A percentile compares a stretch with the other conserved stretches of the same genome.
Evolutionary conservation across 2,888 invertebrate species (phyloP).

Genomic region (Mellilla xanthometata): DNA sequence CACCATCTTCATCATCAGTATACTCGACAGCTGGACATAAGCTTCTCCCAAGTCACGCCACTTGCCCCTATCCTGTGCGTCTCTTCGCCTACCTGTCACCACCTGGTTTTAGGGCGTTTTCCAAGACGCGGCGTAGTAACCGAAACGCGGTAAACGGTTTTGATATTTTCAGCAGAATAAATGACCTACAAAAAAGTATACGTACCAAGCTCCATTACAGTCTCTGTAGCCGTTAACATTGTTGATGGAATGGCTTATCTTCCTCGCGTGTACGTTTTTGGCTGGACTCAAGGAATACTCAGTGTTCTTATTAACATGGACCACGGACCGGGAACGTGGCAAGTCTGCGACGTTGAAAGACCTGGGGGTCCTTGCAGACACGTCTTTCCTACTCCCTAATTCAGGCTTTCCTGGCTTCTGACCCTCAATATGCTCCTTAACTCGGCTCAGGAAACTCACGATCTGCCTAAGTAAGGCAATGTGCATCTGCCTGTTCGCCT

Average conservation of each 20-base stretch:
- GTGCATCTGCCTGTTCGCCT: constrained; percentile 88
- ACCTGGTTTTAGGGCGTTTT: too few species aligned
- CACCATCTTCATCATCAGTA: too few species aligned
- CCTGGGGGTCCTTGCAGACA: constrained; percentile 39
- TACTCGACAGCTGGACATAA: too few species aligned
- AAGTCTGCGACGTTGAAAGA: constrained; percentile 56
- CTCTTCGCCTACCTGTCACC: too few species aligned
- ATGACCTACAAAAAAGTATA: too few species aligned
- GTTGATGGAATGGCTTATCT: constrained; percentile 73
- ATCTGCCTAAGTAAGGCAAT: constrained; percentile 88
- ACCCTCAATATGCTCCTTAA: constrained; percentile 84
- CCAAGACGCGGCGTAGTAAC: too few species aligned
- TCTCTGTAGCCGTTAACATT: constrained; percentile 71
- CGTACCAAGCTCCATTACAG: constrained; percentile 57
- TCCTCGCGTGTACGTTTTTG: constrained; percentile 63
- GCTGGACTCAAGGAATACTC: constrained; percentile 54
- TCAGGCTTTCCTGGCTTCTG: constrained; percentile 59
- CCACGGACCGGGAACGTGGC: constrained; percentile 68
- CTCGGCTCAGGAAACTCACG: constrained; percentile 85
- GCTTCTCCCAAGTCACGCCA: too few species aligned
- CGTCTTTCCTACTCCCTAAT: constrained; percentile 37
- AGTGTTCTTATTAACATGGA: constrained; percentile 63
- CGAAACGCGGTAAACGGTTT: too few species aligned
- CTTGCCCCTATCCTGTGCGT: too few species aligned
- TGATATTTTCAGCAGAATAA: too few species aligned